A percentile compares a stretch with the other conserved stretches of the same genome.
Conservation (phyloP, 2,797 vertebrate species). For the Tokudaia muenninki region DNA sequence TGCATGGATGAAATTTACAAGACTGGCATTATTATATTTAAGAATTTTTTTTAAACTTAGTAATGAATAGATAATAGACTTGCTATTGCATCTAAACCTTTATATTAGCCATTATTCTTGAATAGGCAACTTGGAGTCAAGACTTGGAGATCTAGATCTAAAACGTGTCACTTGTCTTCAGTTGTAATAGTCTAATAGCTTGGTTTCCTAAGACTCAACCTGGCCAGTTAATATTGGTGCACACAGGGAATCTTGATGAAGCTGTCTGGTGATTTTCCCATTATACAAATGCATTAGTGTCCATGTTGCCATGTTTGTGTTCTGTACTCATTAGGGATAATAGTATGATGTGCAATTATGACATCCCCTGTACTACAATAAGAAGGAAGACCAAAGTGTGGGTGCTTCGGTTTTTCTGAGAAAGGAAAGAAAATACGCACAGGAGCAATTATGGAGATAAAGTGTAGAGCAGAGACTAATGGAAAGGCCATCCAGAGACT, state of each 20-base stretch:
- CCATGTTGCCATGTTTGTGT: neutral
- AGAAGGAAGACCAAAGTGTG: neutral
- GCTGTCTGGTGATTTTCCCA: neutral
- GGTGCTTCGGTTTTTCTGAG: too few relatives aligned
- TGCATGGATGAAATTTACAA: neutral
- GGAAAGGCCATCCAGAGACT: too few relatives aligned
- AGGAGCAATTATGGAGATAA: too few relatives aligned
- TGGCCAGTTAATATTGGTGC: conserved; percentile 28
- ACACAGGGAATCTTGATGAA: neutral
- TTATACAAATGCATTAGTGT: neutral
- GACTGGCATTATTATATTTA: neutral
- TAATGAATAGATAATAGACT: neutral
- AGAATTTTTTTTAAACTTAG: conserved; percentile 1
- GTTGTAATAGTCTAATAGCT: conserved; percentile 35
- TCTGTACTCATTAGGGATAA: conserved; percentile 18
- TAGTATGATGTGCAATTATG: neutral
- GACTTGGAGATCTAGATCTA: conserved; percentile 64
- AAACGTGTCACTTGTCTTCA: conserved; percentile 69
- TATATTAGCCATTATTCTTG: conserved; percentile 52
- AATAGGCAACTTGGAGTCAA: conserved; percentile 62
- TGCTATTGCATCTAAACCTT: conserved; percentile 46
- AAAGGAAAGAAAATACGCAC: too few relatives aligned
- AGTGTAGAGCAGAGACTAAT: too few relatives aligned
- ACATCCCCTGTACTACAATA: conserved; percentile 67
- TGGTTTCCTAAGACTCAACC: conserved; percentile 59